Evolutionary conservation across 2,797 vertebrate species (phyloP), one percentile per base, ranked within the genome.

Genomic region (Hipposideros larvatus): DNA sequence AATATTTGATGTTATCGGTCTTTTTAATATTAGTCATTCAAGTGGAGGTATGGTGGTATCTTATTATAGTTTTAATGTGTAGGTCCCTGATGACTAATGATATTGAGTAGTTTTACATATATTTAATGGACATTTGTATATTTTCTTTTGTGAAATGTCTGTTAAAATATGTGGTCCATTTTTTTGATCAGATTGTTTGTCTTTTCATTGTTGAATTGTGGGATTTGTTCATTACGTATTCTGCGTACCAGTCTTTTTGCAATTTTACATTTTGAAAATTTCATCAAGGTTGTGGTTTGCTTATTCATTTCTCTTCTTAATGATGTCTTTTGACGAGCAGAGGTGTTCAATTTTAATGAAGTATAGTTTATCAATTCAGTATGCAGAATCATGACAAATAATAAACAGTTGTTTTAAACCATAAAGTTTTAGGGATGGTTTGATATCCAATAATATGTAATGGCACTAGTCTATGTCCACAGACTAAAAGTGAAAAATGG

Each of bases 251-350:
- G 8, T 55, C 5, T 11, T 91, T 70, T 74, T 41, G 2, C 22
- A 41, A 10, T 86, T 68, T 43, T 5, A 4, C 53, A 9, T 57
- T 90, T 90, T 95, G 21, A 8, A 87, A 48, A 95, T 90, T 75
- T 43, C 15, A 59, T 26, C 16, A 2, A 79, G 15, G 5, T 11
- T 71, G 1, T 66, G 21, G 9, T 7, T 46, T 96, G 11, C 19
- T 24, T 90, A 51, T 68, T 90, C 16, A 57, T 88, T 96, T 92
- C 8, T 70, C 41, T 88, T 83, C 31, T 68, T 73, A 18, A 61
- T 66, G 34, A 84, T 61, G 8, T 28, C 34, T 83, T 95, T 91
- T 41, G 68, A 66, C 86, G 61, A 96, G 51, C 6, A 86, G 28
- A 75, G 66, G 7, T 75, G 9, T 57, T 85, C 31, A 88, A n/a